phyloP scores from a whole-genome alignment of 2,888 invertebrate species.

The Glaucopsyche alexis region DNA sequence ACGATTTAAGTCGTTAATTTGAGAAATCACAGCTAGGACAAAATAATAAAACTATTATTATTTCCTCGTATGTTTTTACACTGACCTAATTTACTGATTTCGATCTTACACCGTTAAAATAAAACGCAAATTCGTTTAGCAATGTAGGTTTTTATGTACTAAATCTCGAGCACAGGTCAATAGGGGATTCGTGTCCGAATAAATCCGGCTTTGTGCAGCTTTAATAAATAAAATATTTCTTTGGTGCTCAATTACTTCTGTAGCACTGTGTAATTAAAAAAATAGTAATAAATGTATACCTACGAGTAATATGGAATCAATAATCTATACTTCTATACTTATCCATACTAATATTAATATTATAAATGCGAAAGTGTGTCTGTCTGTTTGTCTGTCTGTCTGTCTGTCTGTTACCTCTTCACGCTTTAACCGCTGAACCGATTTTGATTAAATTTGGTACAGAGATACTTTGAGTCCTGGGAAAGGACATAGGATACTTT shows the following conservation, averaged over 20 bases:
- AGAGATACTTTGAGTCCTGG: too few species aligned
- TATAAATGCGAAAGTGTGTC: too few species aligned
- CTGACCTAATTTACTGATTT: background rate
- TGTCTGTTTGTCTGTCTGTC: too few species aligned
- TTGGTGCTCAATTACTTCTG: background rate
- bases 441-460: too few species aligned
- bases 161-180: slow-evolving; percentile 10
- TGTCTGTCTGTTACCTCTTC: too few species aligned
- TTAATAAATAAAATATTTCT: slow-evolving; percentile 8
- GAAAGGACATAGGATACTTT: too few species aligned
- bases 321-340: too few species aligned
- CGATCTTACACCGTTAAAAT: background rate
- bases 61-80: background rate
- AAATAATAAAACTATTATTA: slow-evolving; percentile 3
- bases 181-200: slow-evolving; percentile 16
- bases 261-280: slow-evolving; percentile 6
- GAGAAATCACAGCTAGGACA: background rate
- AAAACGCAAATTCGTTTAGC: slow-evolving; percentile 3
- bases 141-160: background rate
- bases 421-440: too few species aligned
- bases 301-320: background rate
- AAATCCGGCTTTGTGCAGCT: slow-evolving; percentile 2
- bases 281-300: background rate
- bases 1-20: slow-evolving; percentile 28
- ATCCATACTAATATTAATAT: too few species aligned